Conservation (phyloP, 1,140 invertebrate genomes). For the Neodiprion lecontei region DNA sequence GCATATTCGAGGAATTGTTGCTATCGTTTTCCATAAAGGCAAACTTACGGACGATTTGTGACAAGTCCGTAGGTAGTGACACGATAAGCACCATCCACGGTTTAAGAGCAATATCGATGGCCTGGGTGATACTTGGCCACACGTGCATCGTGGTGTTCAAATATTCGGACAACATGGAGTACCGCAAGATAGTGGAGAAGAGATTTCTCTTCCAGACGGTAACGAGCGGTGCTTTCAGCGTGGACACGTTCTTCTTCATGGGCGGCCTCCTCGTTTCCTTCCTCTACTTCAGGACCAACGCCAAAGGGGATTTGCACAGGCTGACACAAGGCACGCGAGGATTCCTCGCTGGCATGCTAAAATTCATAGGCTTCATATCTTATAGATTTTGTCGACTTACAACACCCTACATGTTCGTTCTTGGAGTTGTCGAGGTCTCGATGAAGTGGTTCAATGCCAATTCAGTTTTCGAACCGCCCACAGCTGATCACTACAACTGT, state of each 20-base stretch:
- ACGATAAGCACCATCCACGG: conserved; percentile 85
- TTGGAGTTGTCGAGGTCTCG: conserved; percentile 78
- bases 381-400: conserved; percentile 82
- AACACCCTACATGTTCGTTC: conserved; percentile 82
- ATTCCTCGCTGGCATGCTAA: conserved; percentile 72
- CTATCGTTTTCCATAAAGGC: conserved; percentile 79
- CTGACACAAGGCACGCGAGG: conserved; percentile 75
- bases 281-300: conserved; percentile 83
- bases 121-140: conserved; percentile 92
- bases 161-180: conserved; percentile 85
- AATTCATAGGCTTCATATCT: conserved; percentile 79
- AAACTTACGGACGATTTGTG: conserved; percentile 80
- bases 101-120: conserved; percentile 84
- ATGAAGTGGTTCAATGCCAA: conserved; percentile 85
- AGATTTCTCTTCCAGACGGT: conserved; percentile 84
- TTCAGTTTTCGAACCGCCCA: conserved; percentile 82
- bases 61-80: conserved; percentile 78
- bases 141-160: conserved; percentile 85
- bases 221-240: conserved; percentile 86
- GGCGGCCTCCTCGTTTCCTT: conserved; percentile 83
- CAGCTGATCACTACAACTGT: conserved; percentile 80
- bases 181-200: conserved; percentile 78
- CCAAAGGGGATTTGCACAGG: conserved; percentile 79
- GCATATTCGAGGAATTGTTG: conserved; percentile 72
- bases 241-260: conserved; percentile 92